Evolutionary conservation across 1,140 invertebrate species (phyloP), one percentile per base, ranked within the genome.

Genomic region (Bombus waltoni): DNA sequence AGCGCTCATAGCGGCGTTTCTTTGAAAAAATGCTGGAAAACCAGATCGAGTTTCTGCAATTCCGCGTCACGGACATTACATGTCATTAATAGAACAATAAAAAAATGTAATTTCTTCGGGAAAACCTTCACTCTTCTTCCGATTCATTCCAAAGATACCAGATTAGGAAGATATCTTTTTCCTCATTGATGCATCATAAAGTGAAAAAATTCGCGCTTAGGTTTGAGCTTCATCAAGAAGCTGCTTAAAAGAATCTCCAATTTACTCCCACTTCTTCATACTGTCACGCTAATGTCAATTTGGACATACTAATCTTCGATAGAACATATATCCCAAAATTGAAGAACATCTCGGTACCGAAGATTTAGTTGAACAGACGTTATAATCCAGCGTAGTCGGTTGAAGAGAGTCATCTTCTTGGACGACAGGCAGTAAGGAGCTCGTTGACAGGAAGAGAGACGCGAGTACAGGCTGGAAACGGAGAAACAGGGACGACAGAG

Each of bases 1-100:
- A 90, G 32, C 80, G 81, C 75, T 71, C 82, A 40, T 78, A 28
- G 76, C 72, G 65, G 62, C 53, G 74, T 89, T 87, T 78, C 68
- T n/a, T 59, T 81, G 71, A 62, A 78, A 81, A 57, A 71, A 83
- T 32, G 57, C 22, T 62, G 70, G 71, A 71, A 72, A 66, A 81
- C 57, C 13, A 32, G 3, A 74, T 77, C 59, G 87, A 70, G 68
- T 85, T 80, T 81, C 83, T 47, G 32, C n/a, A 47, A 84, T 59
- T 71, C 76, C 38, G 35, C 47, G 18, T 35, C 74, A 40, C 47
- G 13, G 47, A 76, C 13, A 35, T n/a, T 59, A n/a, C 40, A 25
- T 40, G 2, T 40, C 22, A 9, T 22, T 59, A 9, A 42, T 18
- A 28, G 40, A 13, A 72, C 1, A n/a, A n/a, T 11, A n/a, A 42